phyloP scores from a whole-genome alignment of 2,888 invertebrate genomes.

The Dusona sp. region DNA sequence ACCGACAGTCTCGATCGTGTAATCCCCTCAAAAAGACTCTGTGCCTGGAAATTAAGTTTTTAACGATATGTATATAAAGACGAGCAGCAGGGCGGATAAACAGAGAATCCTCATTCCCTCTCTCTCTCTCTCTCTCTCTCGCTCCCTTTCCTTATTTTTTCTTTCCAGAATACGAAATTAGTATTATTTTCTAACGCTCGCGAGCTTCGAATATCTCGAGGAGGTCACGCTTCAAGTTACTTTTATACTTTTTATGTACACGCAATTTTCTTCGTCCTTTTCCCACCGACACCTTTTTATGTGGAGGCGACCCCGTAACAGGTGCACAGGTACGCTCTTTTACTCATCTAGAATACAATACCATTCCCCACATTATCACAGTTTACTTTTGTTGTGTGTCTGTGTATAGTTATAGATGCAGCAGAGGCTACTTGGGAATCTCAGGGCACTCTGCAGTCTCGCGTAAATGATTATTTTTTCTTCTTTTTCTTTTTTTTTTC shows the following conservation, averaged over 20 bases:
- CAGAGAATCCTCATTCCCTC: background rate
- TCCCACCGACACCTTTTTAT: conserved; percentile 46
- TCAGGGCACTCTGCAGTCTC: conserved; percentile 29
- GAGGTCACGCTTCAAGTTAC: conserved; percentile 33
- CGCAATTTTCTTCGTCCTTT: conserved; percentile 39
- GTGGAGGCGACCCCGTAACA: conserved; percentile 35
- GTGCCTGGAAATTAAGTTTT: background rate
- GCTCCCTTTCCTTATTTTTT: too few species aligned
- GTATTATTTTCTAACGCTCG: conserved; percentile 48
- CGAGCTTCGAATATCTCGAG: conserved; percentile 16
- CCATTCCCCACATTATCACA: background rate
- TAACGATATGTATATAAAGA: background rate
- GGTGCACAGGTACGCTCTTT: conserved; percentile 22
- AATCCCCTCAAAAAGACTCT: background rate
- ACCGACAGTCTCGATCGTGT: conserved; percentile 12
- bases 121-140: background rate
- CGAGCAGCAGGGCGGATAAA: background rate
- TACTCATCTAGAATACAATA: background rate
- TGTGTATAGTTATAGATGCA: background rate
- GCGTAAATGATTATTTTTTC: conserved; percentile 4
- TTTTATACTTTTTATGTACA: conserved; percentile 19
- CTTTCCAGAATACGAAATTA: conserved; percentile 44
- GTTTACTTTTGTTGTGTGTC: background rate
- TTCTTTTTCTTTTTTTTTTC: background rate
- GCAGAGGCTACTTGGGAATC: conserved; percentile 16